Evolutionary conservation across 2,113 vertebrate species (phyloP).

Genomic region (Camarhynchus parvulus): DNA sequence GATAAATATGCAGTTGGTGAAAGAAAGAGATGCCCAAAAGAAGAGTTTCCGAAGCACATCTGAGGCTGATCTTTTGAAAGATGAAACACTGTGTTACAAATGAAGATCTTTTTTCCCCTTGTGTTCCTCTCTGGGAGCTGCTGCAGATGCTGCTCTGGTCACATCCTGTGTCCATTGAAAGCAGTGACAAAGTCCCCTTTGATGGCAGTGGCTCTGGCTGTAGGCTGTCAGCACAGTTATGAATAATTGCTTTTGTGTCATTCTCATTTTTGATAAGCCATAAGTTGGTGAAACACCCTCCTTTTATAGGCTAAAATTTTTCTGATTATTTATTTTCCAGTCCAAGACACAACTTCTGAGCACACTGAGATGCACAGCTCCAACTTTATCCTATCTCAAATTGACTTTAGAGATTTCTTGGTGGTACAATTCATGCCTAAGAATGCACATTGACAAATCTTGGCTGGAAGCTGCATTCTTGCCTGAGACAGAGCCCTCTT

Average conservation of each 20-base stretch:
- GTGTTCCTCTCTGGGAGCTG: background rate
- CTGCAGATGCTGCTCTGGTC: slow-evolving; percentile 8
- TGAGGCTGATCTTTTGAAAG: background rate
- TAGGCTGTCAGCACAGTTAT: background rate
- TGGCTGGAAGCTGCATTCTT: background rate
- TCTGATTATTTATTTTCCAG: background rate
- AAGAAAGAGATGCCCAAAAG: background rate
- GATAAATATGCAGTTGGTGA: background rate
- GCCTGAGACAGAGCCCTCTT: background rate
- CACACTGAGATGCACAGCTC: rapidly evolving
- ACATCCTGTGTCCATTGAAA: slow-evolving; percentile 5
- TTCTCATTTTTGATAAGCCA: background rate
- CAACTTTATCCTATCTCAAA: background rate
- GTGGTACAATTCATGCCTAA: background rate
- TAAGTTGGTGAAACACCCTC: rapidly evolving
- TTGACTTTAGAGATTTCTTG: background rate
- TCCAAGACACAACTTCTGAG: rapidly evolving
- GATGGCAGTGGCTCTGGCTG: background rate
- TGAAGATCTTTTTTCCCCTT: background rate
- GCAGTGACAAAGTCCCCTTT: background rate
- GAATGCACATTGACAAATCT: background rate
- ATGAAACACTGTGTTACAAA: background rate
- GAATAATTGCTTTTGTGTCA: background rate
- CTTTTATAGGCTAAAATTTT: background rate
- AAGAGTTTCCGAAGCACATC: background rate